Evolutionary conservation across 2,888 invertebrate genomes (phyloP), one percentile per base, ranked within the genome.

Genomic region (Sesia apiformis): DNA sequence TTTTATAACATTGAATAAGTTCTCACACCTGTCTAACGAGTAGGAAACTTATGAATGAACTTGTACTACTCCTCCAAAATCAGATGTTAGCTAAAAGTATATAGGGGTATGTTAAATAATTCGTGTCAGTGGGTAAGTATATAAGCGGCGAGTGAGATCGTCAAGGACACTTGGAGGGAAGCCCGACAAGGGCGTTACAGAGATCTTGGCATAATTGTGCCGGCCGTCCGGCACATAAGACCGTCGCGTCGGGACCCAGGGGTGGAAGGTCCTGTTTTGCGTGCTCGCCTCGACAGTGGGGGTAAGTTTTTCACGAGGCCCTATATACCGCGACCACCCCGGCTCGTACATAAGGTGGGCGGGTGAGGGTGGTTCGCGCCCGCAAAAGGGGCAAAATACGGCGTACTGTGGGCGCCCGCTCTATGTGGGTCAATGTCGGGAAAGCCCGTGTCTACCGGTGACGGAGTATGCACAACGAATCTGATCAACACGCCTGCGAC

Each of bases 341-440:
- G 74, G 67, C 81, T 84, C 86, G 88, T 88, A 89, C 83, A 87
- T 88, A 88, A 88, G 87, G 88, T 84, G 83, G 89, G 88, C 78
- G 84, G 86, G 73, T 64, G 76, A 72, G 86, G 89, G 88, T 77
- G 88, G 84, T 83, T 86, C 83, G 88, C 86, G 84, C 90, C 89
- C 89, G 89, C 89, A 89, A 89, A 89, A 89, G 89, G 89, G 89
- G 89, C 89, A 89, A 89, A 89, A 89, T 89, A 88, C 89, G 87
- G 85, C 85, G 88, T 87, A 85, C 87, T 88, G 85, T 87, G 88
- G 84, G 88, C 86, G 86, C 88, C 84, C 84, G 87, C 74, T 85
- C 85, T 86, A 89, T 89, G 86, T 90, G 88, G 90, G 90, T 90
- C 90, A 90, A 90, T 90, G 90, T 87, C 90, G 90, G 90, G 90